These are phyloP conservation scores for Gibbula magus DNA, from an alignment of 2,888 invertebrate genomes.

Conservation along the genomic window DNA sequence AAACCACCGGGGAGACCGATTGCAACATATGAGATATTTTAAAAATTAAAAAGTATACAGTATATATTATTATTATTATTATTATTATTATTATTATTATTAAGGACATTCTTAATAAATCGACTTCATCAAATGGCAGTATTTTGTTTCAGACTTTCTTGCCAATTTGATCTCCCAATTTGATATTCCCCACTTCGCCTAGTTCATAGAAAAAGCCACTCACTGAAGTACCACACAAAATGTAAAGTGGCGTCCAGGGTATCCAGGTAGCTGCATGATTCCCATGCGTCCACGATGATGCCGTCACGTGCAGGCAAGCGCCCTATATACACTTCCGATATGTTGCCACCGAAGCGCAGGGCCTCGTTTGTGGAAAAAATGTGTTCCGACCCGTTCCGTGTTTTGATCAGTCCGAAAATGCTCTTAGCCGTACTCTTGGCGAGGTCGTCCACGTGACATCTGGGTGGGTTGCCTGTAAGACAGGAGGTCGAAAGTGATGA, in stretches of 20 bases:
- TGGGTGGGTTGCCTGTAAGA: not conserved
- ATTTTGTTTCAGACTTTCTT: too few species aligned
- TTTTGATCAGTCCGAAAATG: slow-evolving; percentile 44
- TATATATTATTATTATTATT: too few species aligned
- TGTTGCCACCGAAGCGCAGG: slow-evolving; percentile 41
- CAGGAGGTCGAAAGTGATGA: too few species aligned
- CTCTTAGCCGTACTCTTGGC: slow-evolving; percentile 31
- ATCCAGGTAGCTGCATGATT: slow-evolving; percentile 54
- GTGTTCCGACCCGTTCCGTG: slow-evolving; percentile 24
- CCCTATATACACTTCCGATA: slow-evolving; percentile 48
- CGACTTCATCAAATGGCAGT: too few species aligned
- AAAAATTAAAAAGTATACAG: too few species aligned
- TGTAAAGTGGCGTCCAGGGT: slow-evolving; percentile 50
- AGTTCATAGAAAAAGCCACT: not conserved
- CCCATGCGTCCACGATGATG: slow-evolving; percentile 49
- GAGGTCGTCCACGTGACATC: slow-evolving; percentile 42
- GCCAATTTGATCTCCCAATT: too few species aligned
- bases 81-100: too few species aligned
- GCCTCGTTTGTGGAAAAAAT: slow-evolving; percentile 48
- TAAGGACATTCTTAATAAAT: too few species aligned
- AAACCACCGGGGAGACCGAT: too few species aligned
- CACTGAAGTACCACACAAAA: slow-evolving; percentile 53
- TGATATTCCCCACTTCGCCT: too few species aligned
- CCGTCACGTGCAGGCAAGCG: slow-evolving; percentile 38
- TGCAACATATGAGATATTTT: too few species aligned